Conservation (phyloP, 2,888 invertebrate genomes). For the Vandiemenella viatica region DNA sequence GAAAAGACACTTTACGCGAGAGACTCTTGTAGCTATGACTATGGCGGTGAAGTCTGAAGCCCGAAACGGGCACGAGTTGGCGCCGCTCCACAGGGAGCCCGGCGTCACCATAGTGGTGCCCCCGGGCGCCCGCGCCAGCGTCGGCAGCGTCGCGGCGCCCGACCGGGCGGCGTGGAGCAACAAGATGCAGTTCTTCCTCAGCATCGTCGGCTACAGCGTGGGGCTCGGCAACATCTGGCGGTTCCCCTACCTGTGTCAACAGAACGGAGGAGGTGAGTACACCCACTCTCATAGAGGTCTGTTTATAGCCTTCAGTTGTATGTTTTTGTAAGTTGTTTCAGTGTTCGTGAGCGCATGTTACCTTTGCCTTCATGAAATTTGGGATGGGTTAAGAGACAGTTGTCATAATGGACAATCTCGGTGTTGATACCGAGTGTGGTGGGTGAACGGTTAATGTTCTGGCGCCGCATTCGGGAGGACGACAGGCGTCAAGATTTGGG, state of each 20-base stretch:
- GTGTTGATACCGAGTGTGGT: no score
- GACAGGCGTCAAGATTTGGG: no score
- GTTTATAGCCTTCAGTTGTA: no score
- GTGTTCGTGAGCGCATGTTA: no score
- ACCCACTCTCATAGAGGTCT: no score
- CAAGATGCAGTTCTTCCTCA: conserved; percentile 80
- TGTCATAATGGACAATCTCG: no score
- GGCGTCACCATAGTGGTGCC: conserved; percentile 67
- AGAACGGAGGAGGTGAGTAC: conserved; percentile 76
- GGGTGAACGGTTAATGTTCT: no score
- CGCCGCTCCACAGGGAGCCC: conserved; percentile 48
- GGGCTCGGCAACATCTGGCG: conserved; percentile 90
- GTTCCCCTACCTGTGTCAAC: conserved; percentile 85
- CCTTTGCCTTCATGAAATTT: no score
- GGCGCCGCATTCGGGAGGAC: no score
- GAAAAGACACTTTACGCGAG: background rate
- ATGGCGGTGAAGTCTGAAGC: conserved; percentile 5
- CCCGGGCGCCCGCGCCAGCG: conserved; percentile 21
- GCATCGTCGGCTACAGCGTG: conserved; percentile 80
- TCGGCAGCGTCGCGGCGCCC: conserved; percentile 4
- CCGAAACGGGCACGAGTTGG: conserved; percentile 56
- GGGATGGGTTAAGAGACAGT: no score
- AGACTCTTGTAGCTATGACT: background rate
- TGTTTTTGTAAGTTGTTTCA: no score
- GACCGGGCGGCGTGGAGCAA: conserved; percentile 73